Conservation (phyloP, 2,113 vertebrate genomes). For the Pangasianodon gigas region DNA sequence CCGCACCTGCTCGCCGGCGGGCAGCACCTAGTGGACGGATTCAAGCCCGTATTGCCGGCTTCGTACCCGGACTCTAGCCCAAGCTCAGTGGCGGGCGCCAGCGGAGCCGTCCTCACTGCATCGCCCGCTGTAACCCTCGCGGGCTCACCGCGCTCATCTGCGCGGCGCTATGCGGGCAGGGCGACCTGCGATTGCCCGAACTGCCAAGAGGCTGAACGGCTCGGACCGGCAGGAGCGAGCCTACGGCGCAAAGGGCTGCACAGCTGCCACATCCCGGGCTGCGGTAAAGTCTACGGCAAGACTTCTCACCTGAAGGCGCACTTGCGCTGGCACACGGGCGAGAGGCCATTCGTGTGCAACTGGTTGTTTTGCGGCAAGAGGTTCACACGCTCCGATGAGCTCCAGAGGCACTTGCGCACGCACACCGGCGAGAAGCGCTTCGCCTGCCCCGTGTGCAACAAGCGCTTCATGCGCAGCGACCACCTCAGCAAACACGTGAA, state of each 20-base stretch:
- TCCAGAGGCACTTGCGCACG: constrained; percentile 89
- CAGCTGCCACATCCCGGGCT: constrained; percentile 91
- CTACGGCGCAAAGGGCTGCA: constrained; percentile 84
- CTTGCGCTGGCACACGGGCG: constrained; percentile 92
- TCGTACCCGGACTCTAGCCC: constrained; percentile 81
- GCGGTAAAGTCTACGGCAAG: constrained; percentile 90
- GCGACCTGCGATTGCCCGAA: constrained; percentile 92
- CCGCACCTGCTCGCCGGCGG: constrained; percentile 82
- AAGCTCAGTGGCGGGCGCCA: constrained; percentile 72
- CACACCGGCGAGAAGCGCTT: constrained; percentile 96
- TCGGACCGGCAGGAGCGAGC: constrained; percentile 82
- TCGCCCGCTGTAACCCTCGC: constrained; percentile 72
- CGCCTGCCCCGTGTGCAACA: constrained; percentile 85
- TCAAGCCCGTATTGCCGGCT: constrained; percentile 81
- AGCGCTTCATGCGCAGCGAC: constrained; percentile 93
- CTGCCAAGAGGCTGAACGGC: constrained; percentile 86
- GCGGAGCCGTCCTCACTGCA: constrained; percentile 74
- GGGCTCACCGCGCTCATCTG: constrained; percentile 77
- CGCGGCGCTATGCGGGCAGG: constrained; percentile 81
- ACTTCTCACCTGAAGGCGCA: constrained; percentile 92
- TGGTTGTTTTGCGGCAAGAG: constrained; percentile 92
- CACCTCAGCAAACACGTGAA: constrained; percentile 89
- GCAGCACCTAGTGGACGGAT: constrained; percentile 92
- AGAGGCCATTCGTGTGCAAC: constrained; percentile 91
- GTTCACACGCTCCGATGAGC: constrained; percentile 90